Conservation (phyloP, 2,888 invertebrate species). For the Drosophila meridionalis region DNA sequence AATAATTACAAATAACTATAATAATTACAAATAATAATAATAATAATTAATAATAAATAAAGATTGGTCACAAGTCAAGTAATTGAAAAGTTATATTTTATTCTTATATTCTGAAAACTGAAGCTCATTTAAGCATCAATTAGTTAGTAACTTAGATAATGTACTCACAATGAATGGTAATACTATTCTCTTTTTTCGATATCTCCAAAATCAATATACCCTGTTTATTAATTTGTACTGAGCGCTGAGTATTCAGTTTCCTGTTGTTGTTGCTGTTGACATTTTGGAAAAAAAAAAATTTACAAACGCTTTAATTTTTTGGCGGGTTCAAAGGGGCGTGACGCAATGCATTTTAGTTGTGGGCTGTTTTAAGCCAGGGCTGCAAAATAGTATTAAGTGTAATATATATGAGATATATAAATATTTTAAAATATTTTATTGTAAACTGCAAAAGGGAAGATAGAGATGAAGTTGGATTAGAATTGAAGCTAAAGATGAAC, state of each 20-base stretch:
- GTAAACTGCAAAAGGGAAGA: neutral
- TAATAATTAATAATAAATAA: too few species aligned
- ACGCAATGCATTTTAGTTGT: constrained; percentile 36
- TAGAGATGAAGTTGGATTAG: neutral
- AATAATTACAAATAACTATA: too few species aligned
- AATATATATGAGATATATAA: neutral
- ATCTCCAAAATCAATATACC: neutral
- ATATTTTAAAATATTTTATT: neutral
- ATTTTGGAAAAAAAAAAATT: constrained; percentile 18
- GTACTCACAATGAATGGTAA: neutral
- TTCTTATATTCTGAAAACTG: too few species aligned
- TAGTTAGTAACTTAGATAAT: too few species aligned
- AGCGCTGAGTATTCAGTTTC: neutral
- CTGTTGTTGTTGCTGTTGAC: constrained; percentile 34
- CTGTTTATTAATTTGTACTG: neutral
- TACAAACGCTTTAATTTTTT: constrained; percentile 34
- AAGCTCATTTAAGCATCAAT: too few species aligned
- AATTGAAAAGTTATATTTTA: too few species aligned
- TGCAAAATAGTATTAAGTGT: neutral
- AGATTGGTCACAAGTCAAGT: too few species aligned
- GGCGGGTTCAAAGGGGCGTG: constrained; percentile 17
- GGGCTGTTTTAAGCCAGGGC: constrained; percentile 19
- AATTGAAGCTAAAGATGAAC: neutral
- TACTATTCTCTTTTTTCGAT: rapidly evolving
- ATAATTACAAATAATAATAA: too few species aligned